Evolutionary conservation across 2,888 invertebrate species (phyloP), one percentile per base, ranked within the genome.

Genomic region (Cerceris rybyensis): DNA sequence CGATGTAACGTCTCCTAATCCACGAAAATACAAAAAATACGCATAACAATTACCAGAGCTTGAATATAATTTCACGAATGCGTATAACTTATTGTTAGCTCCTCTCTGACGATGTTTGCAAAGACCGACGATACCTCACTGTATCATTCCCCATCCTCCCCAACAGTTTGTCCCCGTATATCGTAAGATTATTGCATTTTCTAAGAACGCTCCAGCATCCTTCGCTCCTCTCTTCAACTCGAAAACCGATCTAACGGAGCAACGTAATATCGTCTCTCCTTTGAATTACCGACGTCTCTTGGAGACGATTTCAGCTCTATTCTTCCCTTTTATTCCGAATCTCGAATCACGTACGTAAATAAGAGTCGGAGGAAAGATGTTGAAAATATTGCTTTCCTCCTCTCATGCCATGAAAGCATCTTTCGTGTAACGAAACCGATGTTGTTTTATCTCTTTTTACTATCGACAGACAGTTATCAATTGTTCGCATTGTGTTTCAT

Each of bases 81-180:
- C n/a, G 5, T 2, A 2, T 52, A 14, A n/a, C 52, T 6, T 7
- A n/a, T n/a, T n/a, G n/a, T n/a, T 7, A 52, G 1, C 5, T 52
- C 1, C n/a, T 14, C 13, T 52, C 52, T 7, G 52, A n/a, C 52
- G 7, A n/a, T n/a, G 52, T 52, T 6, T 52, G 52, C n/a, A 52
- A 52, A 52, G 46, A 64, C 39, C 50, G 49, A 58, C 64, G 14
- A 70, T 64, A 64, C 64, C 64, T 70, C 70, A 64, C 64, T 70
- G 58, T 58, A 70, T 46, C 70, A n/a, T 64, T 42, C 64, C 64
- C 28, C 28, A 28, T 28, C 28, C 28, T 28, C 28, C 28, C 28
- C 28, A 4, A 28, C 43, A 64, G 58, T 57, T 65, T 65, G 65
- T 70, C 65, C 71, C 39, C 57, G 55, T 64, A 64, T 70, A 70